These are phyloP conservation scores for Mareca strepera DNA, from an alignment of 2,797 vertebrate genomes.

Conservation along the genomic window DNA sequence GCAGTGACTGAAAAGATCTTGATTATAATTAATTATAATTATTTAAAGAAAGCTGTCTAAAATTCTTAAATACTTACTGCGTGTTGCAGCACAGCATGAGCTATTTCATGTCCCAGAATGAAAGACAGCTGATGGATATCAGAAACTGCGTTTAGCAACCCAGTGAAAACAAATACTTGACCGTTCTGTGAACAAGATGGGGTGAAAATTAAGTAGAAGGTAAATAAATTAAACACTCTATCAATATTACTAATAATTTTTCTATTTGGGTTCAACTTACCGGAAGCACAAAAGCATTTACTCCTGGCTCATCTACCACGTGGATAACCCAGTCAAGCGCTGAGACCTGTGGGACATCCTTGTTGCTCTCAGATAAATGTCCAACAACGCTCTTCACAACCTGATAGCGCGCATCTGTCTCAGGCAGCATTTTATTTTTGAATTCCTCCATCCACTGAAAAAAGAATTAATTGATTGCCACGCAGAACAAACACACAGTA, in stretches of 20 bases:
- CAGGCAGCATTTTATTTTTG: constrained; percentile 81
- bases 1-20: not conserved
- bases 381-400: constrained; percentile 83
- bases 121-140: constrained; percentile 91
- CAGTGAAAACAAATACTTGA: constrained; percentile 93
- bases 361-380: constrained; percentile 87
- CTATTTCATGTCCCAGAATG: constrained; percentile 94
- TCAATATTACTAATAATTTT: not conserved
- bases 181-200: constrained; percentile 84
- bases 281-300: constrained; percentile 94
- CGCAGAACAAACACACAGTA: not conserved
- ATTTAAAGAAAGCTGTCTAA: not conserved
- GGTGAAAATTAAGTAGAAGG: not conserved
- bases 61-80: constrained; percentile 82
- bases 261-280: constrained; percentile 78
- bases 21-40: not conserved
- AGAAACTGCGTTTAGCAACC: constrained; percentile 85
- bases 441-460: constrained; percentile 89
- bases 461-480: not conserved
- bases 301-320: constrained; percentile 83
- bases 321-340: constrained; percentile 87
- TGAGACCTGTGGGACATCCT: constrained; percentile 87
- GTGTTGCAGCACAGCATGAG: constrained; percentile 91
- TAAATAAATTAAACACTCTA: not conserved
- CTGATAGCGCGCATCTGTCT: constrained; percentile 83